These are phyloP conservation scores for Leucoptera coffeella DNA, from an alignment of 2,888 invertebrate genomes.

Conservation along the genomic window DNA sequence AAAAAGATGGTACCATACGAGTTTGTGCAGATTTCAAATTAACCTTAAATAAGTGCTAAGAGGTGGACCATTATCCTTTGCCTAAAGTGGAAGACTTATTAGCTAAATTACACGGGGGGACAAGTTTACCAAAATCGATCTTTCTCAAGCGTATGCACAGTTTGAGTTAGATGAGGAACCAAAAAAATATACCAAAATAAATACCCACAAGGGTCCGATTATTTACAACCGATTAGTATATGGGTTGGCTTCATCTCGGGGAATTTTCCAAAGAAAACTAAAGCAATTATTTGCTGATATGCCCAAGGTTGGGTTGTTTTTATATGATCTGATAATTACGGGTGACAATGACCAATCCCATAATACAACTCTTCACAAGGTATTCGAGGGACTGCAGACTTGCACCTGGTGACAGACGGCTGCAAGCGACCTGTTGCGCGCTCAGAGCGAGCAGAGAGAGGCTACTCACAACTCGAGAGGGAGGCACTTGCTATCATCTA, in stretches of 20 bases:
- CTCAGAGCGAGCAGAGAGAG: no score
- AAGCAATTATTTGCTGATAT: neutral
- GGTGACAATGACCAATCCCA: no score
- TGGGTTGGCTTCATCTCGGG: neutral
- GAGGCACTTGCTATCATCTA: no score
- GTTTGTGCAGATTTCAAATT: constrained; percentile 3
- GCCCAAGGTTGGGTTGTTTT: neutral
- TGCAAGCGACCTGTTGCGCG: no score
- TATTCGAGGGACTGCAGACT: constrained; percentile 2
- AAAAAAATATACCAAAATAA: constrained; percentile 1
- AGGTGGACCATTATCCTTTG: constrained; percentile 2
- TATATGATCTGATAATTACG: no score
- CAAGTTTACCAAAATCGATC: constrained; percentile 3
- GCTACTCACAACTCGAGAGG: no score
- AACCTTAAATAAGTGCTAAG: constrained; percentile 1
- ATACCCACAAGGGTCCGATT: constrained; percentile 2
- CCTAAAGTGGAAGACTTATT: constrained; percentile 3
- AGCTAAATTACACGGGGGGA: constrained; percentile 1
- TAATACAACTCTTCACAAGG: constrained; percentile 6
- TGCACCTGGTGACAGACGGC: no score
- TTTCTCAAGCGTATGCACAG: constrained; percentile 2
- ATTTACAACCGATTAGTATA: neutral
- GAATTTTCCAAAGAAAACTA: neutral
- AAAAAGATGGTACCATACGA: constrained; percentile 2
- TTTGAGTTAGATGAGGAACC: constrained; percentile 1